These are phyloP conservation scores for Tyrophagus putrescentiae DNA, from an alignment of 1,140 invertebrate species.

Conservation along the genomic window DNA sequence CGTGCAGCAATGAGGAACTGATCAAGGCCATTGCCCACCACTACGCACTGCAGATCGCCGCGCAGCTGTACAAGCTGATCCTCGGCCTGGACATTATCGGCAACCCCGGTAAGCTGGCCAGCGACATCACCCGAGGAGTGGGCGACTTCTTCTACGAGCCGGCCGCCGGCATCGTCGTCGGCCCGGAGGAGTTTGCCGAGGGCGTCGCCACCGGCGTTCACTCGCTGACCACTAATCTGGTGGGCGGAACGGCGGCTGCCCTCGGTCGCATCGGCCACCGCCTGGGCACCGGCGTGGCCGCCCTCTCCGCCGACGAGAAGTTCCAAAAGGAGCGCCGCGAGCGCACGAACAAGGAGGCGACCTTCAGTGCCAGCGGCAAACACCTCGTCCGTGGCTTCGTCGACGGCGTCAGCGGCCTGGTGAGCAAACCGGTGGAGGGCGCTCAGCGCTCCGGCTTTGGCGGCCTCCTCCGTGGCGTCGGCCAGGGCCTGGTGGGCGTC, in stretches of 20 bases:
- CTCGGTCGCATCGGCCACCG: slow-evolving; percentile 87
- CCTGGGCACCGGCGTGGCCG: slow-evolving; percentile 85
- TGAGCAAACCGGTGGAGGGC: slow-evolving; percentile 84
- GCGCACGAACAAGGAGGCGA: slow-evolving; percentile 57
- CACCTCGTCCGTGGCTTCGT: slow-evolving; percentile 81
- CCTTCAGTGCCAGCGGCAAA: slow-evolving; percentile 80
- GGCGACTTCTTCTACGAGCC: slow-evolving; percentile 97
- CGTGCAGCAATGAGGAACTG: slow-evolving; percentile 73
- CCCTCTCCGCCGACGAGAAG: slow-evolving; percentile 86
- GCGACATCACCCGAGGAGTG: slow-evolving; percentile 72
- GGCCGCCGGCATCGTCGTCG: slow-evolving; percentile 87
- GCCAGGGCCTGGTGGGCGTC: slow-evolving; percentile 84
- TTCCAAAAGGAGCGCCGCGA: slow-evolving; percentile 84
- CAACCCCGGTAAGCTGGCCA: slow-evolving; percentile 87
- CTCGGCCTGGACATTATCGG: slow-evolving; percentile 93
- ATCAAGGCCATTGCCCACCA: slow-evolving; percentile 65
- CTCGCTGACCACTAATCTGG: slow-evolving; percentile 82
- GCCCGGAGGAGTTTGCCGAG: slow-evolving; percentile 93
- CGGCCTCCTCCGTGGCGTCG: slow-evolving; percentile 93
- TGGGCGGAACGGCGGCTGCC: slow-evolving; percentile 83
- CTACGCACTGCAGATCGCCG: slow-evolving; percentile 63
- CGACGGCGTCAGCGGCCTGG: slow-evolving; percentile 84
- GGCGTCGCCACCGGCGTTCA: slow-evolving; percentile 76
- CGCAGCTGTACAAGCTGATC: slow-evolving; percentile 91
- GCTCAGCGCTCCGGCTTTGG: slow-evolving; percentile 83